Conservation (phyloP, 2,888 invertebrate species). For the Prenolepis imparis region DNA sequence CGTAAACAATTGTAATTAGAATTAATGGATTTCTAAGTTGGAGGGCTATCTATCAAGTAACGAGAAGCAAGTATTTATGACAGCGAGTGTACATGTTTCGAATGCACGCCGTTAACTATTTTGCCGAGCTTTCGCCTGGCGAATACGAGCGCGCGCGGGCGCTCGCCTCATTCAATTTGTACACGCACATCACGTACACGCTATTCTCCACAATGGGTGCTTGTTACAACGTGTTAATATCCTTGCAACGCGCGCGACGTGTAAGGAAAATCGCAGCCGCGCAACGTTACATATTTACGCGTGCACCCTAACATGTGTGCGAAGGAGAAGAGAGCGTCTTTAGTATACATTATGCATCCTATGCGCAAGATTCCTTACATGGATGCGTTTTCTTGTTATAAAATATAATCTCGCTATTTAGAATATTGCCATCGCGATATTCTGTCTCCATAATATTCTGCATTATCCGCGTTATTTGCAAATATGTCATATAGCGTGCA, state of each 20-base stretch:
- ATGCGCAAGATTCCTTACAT: neutral
- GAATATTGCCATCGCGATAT: conserved; percentile 25
- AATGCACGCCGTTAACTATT: conserved; percentile 6
- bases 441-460: conserved; percentile 36
- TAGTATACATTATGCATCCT: conserved; percentile 30
- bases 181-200: conserved; percentile 55
- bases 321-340: conserved; percentile 27
- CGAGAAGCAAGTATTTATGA: conserved; percentile 22
- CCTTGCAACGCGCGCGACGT: conserved; percentile 32
- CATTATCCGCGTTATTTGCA: neutral
- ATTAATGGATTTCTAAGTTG: conserved; percentile 5
- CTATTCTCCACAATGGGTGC: conserved; percentile 43
- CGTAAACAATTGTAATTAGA: neutral
- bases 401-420: conserved; percentile 49
- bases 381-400: neutral
- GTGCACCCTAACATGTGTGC: neutral
- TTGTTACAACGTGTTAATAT: conserved; percentile 57
- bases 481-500: neutral
- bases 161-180: conserved; percentile 48
- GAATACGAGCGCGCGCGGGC: neutral
- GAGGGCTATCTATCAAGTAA: neutral
- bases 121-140: neutral
- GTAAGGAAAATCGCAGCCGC: conserved; percentile 44
- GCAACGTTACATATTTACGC: conserved; percentile 39
- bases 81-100: conserved; percentile 32